These are phyloP conservation scores for Gandaritis pyraliata DNA, from an alignment of 2,888 invertebrate species.

Conservation along the genomic window DNA sequence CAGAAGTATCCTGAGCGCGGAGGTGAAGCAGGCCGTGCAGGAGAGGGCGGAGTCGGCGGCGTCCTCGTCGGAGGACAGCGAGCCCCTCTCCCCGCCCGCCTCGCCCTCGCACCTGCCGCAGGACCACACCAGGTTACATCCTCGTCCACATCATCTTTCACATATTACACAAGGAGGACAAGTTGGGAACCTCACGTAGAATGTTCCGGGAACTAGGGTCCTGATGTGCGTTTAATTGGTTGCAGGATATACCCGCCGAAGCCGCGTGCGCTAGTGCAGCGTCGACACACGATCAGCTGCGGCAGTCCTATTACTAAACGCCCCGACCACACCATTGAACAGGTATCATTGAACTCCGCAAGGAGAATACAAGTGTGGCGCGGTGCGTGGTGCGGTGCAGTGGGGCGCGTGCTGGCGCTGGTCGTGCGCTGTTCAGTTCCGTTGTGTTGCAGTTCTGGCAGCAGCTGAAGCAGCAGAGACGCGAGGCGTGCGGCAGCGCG, in stretches of 20 bases:
- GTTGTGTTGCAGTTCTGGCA: constrained; percentile 86
- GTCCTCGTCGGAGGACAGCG: constrained; percentile 69
- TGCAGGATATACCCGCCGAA: constrained; percentile 88
- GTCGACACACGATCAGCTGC: constrained; percentile 95
- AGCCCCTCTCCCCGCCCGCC: constrained; percentile 74
- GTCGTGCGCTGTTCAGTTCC: no score
- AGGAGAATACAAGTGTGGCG: no score
- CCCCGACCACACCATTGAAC: constrained; percentile 87
- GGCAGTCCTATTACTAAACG: constrained; percentile 84
- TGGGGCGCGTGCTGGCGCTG: no score
- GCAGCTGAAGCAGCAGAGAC: constrained; percentile 85
- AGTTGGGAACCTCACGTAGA: no score
- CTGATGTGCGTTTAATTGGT: neutral
- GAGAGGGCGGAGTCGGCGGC: constrained; percentile 33
- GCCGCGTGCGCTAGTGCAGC: constrained; percentile 84
- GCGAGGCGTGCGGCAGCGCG: constrained; percentile 57
- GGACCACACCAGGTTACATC: constrained; percentile 60
- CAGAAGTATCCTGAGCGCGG: constrained; percentile 26
- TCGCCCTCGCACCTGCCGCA: constrained; percentile 64
- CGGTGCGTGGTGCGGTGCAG: no score
- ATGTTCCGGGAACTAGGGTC: no score
- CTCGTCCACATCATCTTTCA: no score
- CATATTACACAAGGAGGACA: no score
- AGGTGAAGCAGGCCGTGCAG: constrained; percentile 16
- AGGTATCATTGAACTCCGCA: constrained; percentile 62